phyloP scores from a whole-genome alignment of 2,888 invertebrate genomes.

The Idaea straminata region DNA sequence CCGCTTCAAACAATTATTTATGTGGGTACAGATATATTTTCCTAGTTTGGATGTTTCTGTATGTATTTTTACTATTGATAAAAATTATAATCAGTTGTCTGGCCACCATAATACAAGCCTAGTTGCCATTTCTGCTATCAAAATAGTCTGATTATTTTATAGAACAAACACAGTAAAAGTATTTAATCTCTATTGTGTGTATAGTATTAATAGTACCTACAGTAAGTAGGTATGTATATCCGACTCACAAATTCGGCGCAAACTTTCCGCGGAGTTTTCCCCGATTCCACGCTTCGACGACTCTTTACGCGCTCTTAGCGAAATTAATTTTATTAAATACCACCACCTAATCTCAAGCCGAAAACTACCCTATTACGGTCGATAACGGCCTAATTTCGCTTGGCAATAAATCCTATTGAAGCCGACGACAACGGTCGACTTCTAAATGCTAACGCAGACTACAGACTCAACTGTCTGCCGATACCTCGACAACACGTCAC shows the following conservation, averaged over 20 bases:
- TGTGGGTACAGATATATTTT: too few species aligned
- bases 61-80: too few species aligned
- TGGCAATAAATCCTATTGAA: slow-evolving; percentile 21
- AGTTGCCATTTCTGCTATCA: too few species aligned
- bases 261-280: slow-evolving; percentile 29
- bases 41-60: too few species aligned
- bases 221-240: slow-evolving; percentile 7
- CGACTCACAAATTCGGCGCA: slow-evolving; percentile 26
- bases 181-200: slow-evolving; percentile 1
- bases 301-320: slow-evolving; percentile 45
- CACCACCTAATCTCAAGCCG: slow-evolving; percentile 13
- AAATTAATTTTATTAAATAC: slow-evolving; percentile 57
- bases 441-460: neutral
- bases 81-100: too few species aligned
- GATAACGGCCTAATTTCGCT: slow-evolving; percentile 14
- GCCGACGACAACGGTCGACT: slow-evolving; percentile 23
- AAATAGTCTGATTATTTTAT: neutral
- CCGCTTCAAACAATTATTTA: too few species aligned
- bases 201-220: slow-evolving; percentile 9
- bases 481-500: neutral
- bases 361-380: slow-evolving; percentile 24
- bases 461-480: neutral
- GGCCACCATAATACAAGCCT: too few species aligned
- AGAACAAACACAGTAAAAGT: neutral
- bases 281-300: slow-evolving; percentile 46